Evolutionary conservation across 2,888 invertebrate genomes (phyloP), one percentile per base, ranked within the genome.

Genomic region (Drosophila sordidula): DNA sequence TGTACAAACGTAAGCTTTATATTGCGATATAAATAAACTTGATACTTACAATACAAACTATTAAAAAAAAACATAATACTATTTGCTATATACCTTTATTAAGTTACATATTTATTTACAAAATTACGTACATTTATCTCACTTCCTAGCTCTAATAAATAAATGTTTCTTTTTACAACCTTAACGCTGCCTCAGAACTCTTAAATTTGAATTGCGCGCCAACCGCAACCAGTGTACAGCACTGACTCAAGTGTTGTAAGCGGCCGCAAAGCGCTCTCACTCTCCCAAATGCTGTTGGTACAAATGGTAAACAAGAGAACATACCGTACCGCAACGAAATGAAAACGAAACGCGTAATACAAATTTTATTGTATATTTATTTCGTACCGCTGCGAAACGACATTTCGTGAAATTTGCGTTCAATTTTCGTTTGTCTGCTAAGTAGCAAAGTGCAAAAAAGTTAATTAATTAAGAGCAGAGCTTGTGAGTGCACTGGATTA

Each of bases 351-450:
- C 78, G 66, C 42, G 64, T 49, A 55, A 50, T 39, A 71, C 52
- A 54, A 77, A 56, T 74, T 74, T 72, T 72, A 67, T 79, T 72
- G 82, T 81, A 74, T 86, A 70, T 82, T 72, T 78, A 75, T 87
- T 82, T 82, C 83, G 82, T 75, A 75, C 55, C 61, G 87, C 76
- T 66, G 62, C 52, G 57, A 70, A 67, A 57, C 66, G 58, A 58
- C 57, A 64, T 64, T 70, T 81, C 63, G 75, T 80, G 46, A 64
- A 67, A 65, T 69, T 71, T 58, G 55, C 55, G 58, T 70, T 71
- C 14, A 70, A 75, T 66, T 78, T 78, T 57, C 57, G 57, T 50
- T 73, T 5, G 50, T 51, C 36, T 58, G 59, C 47, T 52, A 44
- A 44, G 34, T 39, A 51, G 34, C 26, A 67, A 78, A 78, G 77